Evolutionary conservation across 1,140 invertebrate genomes (phyloP).

Genomic region (Lutraria rhynchaena): DNA sequence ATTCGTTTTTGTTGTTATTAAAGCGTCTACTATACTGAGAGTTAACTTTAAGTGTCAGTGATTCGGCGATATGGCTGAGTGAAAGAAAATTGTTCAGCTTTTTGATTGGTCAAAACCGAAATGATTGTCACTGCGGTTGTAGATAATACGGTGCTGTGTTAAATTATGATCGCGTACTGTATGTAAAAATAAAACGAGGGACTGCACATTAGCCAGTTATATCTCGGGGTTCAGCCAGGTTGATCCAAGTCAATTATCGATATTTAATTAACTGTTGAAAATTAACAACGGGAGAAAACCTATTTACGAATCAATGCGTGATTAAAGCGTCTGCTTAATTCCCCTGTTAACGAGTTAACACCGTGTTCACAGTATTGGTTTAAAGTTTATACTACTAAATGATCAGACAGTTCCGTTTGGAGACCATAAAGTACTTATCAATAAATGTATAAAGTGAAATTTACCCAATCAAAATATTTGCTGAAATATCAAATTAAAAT

Average conservation of each 20-base stretch:
- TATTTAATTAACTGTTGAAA: no score
- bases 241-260: no score
- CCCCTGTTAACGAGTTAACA: not conserved
- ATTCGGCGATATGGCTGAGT: slow-evolving; percentile 31
- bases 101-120: slow-evolving; percentile 27
- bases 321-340: not conserved
- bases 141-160: slow-evolving; percentile 8
- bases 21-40: no score
- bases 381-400: no score
- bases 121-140: slow-evolving; percentile 20
- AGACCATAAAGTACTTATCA: no score
- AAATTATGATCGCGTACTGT: no score
- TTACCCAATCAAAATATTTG: slow-evolving; percentile 43
- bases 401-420: no score
- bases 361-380: no score
- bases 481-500: slow-evolving; percentile 29
- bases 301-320: not conserved
- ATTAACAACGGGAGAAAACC: slow-evolving; percentile 25
- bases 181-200: no score
- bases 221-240: no score
- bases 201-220: no score
- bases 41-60: not conserved
- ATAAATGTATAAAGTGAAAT: not conserved
- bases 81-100: slow-evolving; percentile 20
- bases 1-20: no score